These are phyloP conservation scores for Lagocephalus sceleratus DNA, from an alignment of 2,797 vertebrate genomes.

Conservation along the genomic window DNA sequence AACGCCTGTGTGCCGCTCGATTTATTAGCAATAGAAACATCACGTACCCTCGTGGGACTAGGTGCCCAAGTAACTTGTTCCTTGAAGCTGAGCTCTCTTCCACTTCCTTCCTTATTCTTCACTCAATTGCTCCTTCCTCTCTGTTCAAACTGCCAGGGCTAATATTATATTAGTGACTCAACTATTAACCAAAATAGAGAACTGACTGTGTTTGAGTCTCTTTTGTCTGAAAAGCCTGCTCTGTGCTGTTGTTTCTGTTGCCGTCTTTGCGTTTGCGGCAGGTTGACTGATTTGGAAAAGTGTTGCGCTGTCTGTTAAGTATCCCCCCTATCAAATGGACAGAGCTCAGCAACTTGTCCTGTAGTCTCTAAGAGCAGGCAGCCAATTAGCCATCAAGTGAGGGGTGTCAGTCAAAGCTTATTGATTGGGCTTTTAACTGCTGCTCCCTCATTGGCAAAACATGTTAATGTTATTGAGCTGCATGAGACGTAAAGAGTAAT, in stretches of 20 bases:
- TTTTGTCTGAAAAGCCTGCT: conserved; percentile 40
- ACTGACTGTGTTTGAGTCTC: conserved; percentile 29
- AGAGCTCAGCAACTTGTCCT: conserved; percentile 39
- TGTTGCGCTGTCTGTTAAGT: conserved; percentile 28
- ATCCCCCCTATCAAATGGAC: conserved; percentile 15
- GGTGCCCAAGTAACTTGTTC: conserved; percentile 22
- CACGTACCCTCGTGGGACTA: conserved; percentile 31
- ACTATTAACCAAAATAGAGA: conserved; percentile 66
- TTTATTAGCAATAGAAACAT: conserved; percentile 35
- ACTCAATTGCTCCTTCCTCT: conserved; percentile 44
- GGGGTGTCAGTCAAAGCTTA: conserved; percentile 66
- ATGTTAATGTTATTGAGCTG: conserved; percentile 72
- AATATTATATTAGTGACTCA: conserved; percentile 72
- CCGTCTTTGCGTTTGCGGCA: conserved; percentile 20
- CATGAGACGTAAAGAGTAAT: conserved; percentile 39
- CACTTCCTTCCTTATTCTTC: conserved; percentile 16
- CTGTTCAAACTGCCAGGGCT: conserved; percentile 49
- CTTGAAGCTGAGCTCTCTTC: conserved; percentile 18
- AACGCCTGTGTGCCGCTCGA: conserved; percentile 28
- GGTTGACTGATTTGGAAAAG: conserved; percentile 36
- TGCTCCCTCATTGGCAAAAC: conserved; percentile 57
- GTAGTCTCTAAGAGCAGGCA: conserved; percentile 49
- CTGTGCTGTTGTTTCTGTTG: conserved; percentile 42
- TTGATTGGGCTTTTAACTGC: conserved; percentile 62
- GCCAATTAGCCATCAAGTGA: conserved; percentile 67